Percentiles rank a stretch among this genome's conserved stretches.
These are phyloP conservation scores for Scaeva pyrastri DNA, from an alignment of 2,888 invertebrate species.

Conservation along the genomic window DNA sequence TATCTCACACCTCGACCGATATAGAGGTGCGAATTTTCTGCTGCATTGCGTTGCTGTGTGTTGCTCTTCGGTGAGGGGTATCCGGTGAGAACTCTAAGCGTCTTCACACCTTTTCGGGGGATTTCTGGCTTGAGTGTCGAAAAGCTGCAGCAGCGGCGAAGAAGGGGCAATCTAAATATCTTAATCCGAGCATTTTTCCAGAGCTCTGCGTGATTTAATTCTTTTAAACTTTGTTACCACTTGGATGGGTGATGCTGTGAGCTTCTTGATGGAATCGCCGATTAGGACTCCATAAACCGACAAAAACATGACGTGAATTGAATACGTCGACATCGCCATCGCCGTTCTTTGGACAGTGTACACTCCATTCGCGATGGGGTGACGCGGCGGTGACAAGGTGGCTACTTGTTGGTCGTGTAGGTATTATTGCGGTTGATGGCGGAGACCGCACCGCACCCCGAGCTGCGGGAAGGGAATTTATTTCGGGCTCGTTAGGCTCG, in stretches of 20 bases:
- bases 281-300: conserved; percentile 84
- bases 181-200: conserved; percentile 81
- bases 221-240: conserved; percentile 72
- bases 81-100: not conserved
- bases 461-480: conserved; percentile 63
- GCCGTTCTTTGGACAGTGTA: conserved; percentile 62
- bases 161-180: conserved; percentile 83
- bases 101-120: conserved; percentile 63
- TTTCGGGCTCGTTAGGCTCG: conserved; percentile 72
- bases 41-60: conserved; percentile 30
- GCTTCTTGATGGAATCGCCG: conserved; percentile 84
- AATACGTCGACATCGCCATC: conserved; percentile 67
- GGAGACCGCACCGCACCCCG: not conserved
- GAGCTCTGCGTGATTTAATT: conserved; percentile 76
- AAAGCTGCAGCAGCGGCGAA: conserved; percentile 24
- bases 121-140: not conserved
- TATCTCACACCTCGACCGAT: conserved; percentile 56
- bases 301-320: conserved; percentile 83
- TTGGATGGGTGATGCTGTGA: conserved; percentile 80
- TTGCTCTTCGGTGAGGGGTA: too few relatives aligned
- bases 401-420: conserved; percentile 69
- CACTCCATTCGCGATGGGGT: conserved; percentile 73
- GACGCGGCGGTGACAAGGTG: conserved; percentile 72
- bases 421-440: conserved; percentile 22
- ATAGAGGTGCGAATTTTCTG: conserved; percentile 74